phyloP scores from a whole-genome alignment of 2,888 invertebrate genomes.

The Automeris io region DNA sequence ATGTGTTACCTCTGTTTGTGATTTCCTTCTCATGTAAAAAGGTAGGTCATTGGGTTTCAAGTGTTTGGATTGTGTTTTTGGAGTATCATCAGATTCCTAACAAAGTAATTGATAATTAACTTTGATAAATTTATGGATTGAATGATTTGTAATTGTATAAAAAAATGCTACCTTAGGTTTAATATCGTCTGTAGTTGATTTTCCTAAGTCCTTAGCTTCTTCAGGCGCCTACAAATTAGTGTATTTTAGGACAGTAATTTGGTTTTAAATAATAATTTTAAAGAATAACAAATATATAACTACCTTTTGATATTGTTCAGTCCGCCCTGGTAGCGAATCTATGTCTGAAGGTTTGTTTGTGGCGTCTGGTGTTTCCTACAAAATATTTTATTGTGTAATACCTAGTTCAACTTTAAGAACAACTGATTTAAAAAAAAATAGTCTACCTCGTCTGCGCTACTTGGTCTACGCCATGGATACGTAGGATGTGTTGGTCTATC shows the following conservation, averaged over 20 bases:
- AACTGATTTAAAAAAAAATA: background rate
- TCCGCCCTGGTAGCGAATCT: too few species aligned
- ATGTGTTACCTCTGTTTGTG: constrained; percentile 33
- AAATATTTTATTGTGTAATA: constrained; percentile 5
- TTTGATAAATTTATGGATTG: background rate
- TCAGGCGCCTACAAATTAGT: constrained; percentile 14
- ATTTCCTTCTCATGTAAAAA: constrained; percentile 37
- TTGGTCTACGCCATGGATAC: constrained; percentile 10
- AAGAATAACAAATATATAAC: background rate
- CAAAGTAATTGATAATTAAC: constrained; percentile 14
- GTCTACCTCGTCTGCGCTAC: constrained; percentile 4
- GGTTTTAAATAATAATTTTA: background rate
- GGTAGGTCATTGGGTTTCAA: constrained; percentile 30
- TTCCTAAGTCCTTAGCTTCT: constrained; percentile 9
- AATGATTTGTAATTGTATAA: background rate
- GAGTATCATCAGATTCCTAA: constrained; percentile 35
- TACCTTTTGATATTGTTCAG: constrained; percentile 15
- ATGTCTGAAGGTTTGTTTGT: background rate
- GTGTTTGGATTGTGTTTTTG: constrained; percentile 23
- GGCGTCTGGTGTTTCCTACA: constrained; percentile 12
- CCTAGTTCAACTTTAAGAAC: background rate
- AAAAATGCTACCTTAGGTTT: constrained; percentile 14
- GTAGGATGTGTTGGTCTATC: constrained; percentile 24
- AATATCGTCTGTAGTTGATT: constrained; percentile 11
- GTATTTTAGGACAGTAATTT: background rate